phyloP scores from a whole-genome alignment of 2,797 vertebrate species.

The Cetoscarus ocellatus region DNA sequence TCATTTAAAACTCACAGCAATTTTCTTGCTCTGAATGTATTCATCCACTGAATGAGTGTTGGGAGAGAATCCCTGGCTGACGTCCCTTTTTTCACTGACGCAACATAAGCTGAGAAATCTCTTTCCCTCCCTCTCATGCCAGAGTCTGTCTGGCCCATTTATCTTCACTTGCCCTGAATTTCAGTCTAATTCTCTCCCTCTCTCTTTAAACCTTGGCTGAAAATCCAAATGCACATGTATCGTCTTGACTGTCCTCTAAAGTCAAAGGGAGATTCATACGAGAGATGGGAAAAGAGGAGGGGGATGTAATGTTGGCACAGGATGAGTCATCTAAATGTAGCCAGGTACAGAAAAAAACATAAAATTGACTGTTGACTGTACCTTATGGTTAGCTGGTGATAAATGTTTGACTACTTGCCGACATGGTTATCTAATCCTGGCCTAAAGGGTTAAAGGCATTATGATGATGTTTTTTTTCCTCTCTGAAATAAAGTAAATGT shows the following conservation, averaged over 20 bases:
- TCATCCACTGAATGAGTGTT: constrained; percentile 14
- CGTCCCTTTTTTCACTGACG: constrained; percentile 12
- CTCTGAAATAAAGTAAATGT: constrained; percentile 1
- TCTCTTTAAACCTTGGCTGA: constrained; percentile 18
- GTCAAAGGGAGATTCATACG: constrained; percentile 13
- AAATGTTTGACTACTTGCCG: constrained; percentile 9
- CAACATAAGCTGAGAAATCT: constrained; percentile 23
- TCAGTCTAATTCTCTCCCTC: not conserved
- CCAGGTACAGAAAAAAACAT: constrained; percentile 55
- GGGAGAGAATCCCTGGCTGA: not conserved
- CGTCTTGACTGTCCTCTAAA: constrained; percentile 3
- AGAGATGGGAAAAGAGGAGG: not conserved
- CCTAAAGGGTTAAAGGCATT: not conserved
- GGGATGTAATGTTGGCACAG: constrained; percentile 42
- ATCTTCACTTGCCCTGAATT: constrained; percentile 10
- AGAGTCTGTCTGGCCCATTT: constrained; percentile 2
- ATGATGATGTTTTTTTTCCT: not conserved
- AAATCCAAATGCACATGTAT: constrained; percentile 3
- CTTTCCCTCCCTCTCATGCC: constrained; percentile 2
- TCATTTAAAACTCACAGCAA: constrained; percentile 4
- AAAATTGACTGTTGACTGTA: constrained; percentile 19
- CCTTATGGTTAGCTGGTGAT: constrained; percentile 1
- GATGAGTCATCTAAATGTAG: constrained; percentile 60
- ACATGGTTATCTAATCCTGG: constrained; percentile 17
- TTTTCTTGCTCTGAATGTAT: constrained; percentile 14